Base-by-base conservation (phyloP, 2,113 vertebrate genomes). In the Brachirus orientalis region DNA sequence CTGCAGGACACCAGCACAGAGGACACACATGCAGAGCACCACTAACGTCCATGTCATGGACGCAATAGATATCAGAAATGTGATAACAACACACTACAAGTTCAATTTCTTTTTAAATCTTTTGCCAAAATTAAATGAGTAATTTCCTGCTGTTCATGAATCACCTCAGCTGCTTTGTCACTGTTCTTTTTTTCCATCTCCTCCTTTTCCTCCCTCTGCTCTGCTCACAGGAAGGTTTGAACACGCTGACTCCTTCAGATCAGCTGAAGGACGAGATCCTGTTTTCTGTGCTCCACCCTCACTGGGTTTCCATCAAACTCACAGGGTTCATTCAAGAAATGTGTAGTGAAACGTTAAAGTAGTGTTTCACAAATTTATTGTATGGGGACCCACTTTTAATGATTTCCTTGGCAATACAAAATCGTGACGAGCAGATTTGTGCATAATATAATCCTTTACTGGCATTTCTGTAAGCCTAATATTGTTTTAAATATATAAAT, bases 41-140 rank as follows among this genome's bases (percentile, higher is more conserved):
- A 91, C 90, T 33, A 85, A 86, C 58, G 91, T 87, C 68, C 92
- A 91, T 7, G 73, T 88, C 0, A 64, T 91, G 0, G 86, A 87
- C 57, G 92, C 92, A 40, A 58, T 90, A 65, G 88, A 86, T 80
- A 72, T 92, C 50, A 91, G 82, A 54, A 91, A 91, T 83, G 90
- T 91, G 38, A 81, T 2, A 28, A 28, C 28, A 4, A 28, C 28
- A 3, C 28, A 6, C 28, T 4, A 28, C 28, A 28, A 28, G 6
- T 33, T 12, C 12, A 33, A n/a, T 16, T 5, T 0, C 36, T 45
- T 14, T 44, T 2, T 35, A 20, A 17, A 11, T 28, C 33, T 44
- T 52, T 13, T 41, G 20, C 14, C 16, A 9, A 13, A 40, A 18
- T 12, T 10, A 20, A 22, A 41, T 7, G 37, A 50, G 11, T 35